Evolutionary conservation across 2,888 invertebrate genomes (phyloP).

Genomic region (Buathra laborator): DNA sequence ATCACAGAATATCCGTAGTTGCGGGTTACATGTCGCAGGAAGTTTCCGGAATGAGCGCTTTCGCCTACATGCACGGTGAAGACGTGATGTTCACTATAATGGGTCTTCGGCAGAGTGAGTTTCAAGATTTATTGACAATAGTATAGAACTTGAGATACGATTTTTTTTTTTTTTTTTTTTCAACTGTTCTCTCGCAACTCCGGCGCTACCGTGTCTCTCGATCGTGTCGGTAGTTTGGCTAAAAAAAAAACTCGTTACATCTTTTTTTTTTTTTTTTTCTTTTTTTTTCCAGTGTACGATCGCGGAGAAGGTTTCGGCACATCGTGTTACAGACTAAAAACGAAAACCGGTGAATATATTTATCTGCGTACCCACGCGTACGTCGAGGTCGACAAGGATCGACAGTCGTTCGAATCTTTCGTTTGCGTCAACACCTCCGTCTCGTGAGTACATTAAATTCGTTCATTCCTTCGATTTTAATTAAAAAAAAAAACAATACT

Average conservation of each 20-base stretch:
- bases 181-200: background rate
- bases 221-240: background rate
- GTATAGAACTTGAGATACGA: too few relatives aligned
- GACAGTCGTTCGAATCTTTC: conserved; percentile 93
- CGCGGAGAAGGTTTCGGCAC: conserved; percentile 93
- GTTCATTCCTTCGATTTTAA: background rate
- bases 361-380: conserved; percentile 94
- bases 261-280: too few relatives aligned
- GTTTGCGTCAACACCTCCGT: conserved; percentile 94
- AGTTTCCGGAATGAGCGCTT: conserved; percentile 94
- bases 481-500: too few relatives aligned
- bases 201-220: background rate
- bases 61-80: conserved; percentile 95
- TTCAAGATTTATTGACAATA: too few relatives aligned
- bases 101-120: conserved; percentile 92
- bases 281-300: conserved; percentile 90
- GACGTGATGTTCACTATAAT: conserved; percentile 96
- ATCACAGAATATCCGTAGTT: conserved; percentile 95
- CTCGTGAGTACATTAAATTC: conserved; percentile 82
- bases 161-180: conserved; percentile 24
- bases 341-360: conserved; percentile 94
- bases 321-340: conserved; percentile 94
- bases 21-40: conserved; percentile 96
- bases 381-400: conserved; percentile 92
- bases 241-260: background rate